Base-by-base conservation (phyloP, 1,140 invertebrate species). In the Tetramorium alpestre region DNA sequence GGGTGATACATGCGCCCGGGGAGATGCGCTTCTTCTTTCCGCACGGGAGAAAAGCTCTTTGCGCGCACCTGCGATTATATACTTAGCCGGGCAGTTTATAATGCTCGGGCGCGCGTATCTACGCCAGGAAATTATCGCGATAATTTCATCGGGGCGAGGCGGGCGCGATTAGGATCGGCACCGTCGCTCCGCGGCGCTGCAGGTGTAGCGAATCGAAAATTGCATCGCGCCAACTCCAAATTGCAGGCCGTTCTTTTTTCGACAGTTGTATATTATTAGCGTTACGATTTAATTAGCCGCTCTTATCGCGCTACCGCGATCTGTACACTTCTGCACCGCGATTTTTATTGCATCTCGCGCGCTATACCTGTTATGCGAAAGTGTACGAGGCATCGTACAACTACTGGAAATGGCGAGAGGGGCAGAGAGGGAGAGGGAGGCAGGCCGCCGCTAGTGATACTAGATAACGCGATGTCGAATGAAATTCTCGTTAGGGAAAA, bases 1-100 rank as follows among this genome's bases (percentile, higher is more conserved):
- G 60, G 67, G 67, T 89, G 81, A 89, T 89, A 86, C 67, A 89
- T 80, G 51, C 75, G 65, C 84, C 38, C 54, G n/a, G 56, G 54
- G 25, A 81, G 64, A 75, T 75, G 69, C 69, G 51, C 69, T 84
- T 73, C 77, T 80, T 80, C 69, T 84, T 84, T 84, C 80, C 69
- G 67, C 64, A 28, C 64, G 38, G 64, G 41, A 60, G 54, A 8
- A 84, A 84, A 75, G 54, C 54, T 60, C 69, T 16, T 13, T 10
- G 25, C 77, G 64, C 69, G 69, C 54, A 82, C 51, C 80, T 82
- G 67, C 80, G 80, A 84, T 84, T 84, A 84, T 84, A 84, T 84
- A 84, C 80, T 84, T 84, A 75, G 80, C 38, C 44, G 33, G 44
- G 58, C 80, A 16, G 75, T 85, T 76, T n/a, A 85, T 77, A 67